Conservation (phyloP, 2,113 vertebrate genomes). For the Lepidothrix coronata region DNA sequence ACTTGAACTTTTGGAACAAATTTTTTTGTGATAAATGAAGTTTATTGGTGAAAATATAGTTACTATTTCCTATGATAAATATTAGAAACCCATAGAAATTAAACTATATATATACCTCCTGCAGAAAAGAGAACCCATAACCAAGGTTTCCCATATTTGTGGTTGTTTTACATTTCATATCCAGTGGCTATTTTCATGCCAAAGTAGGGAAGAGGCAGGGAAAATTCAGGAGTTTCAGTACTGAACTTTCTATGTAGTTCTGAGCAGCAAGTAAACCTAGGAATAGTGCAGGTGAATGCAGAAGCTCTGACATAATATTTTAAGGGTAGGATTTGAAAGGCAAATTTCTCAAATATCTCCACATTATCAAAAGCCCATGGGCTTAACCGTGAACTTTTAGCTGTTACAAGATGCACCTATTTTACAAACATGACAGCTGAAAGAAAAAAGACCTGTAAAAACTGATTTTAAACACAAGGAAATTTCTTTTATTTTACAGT, state of each 20-base stretch:
- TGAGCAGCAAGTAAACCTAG: not conserved
- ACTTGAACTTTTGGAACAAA: not conserved
- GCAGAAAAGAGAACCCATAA: not conserved
- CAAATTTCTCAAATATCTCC: not conserved
- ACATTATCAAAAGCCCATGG: not conserved
- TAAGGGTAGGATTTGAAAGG: not conserved
- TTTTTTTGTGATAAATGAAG: not conserved
- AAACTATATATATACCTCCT: accelerated
- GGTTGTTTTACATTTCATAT: not conserved
- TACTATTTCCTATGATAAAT: not conserved
- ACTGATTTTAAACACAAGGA: not conserved
- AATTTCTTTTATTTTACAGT: not conserved
- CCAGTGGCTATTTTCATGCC: not conserved
- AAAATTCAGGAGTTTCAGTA: not conserved
- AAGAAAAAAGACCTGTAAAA: not conserved
- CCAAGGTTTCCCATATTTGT: not conserved
- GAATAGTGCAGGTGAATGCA: not conserved
- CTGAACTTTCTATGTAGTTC: not conserved
- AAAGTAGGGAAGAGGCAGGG: not conserved
- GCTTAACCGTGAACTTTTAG: not conserved
- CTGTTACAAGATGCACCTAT: not conserved
- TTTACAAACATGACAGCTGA: not conserved
- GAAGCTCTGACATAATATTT: not conserved
- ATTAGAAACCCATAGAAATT: not conserved
- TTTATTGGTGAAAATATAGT: not conserved